Evolutionary conservation across 2,113 vertebrate species (phyloP), one percentile per base, ranked within the genome.

Genomic region (Phylloscopus whistleri): DNA sequence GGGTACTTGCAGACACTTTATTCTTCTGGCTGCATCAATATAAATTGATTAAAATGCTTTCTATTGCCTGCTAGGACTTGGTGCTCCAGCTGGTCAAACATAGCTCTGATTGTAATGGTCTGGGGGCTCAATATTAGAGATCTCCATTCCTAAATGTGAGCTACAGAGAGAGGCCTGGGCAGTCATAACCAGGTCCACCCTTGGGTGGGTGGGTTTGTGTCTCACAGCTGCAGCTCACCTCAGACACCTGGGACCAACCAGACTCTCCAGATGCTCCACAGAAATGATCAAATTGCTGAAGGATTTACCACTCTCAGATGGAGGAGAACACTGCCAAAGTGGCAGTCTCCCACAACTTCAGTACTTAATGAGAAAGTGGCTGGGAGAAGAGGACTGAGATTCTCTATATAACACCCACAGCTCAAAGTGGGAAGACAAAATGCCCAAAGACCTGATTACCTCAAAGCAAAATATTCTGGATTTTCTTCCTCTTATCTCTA

Each of bases 1-100:
- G 72, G 39, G 62, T 58, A 33, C 59, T 77, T 51, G 67, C 13
- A 82, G 75, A 33, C 22, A 37, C 56, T 91, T 87, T 69, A 43
- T 72, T 83, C 43, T 91, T 87, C 78, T 80, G 41, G 55, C 24
- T 86, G 48, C 90, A 80, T 85, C 87, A 63, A 80, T 77, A 81
- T 22, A 90, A 95, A 94, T 60, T 72, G 90, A 96, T 92, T 96
- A 52, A 94, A 96, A 96, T 49, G 59, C 44, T 75, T 94, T 84
- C 82, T 70, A 13, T 73, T 83, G 59, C 84, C 63, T 48, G 59
- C 75, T 41, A 37, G 82, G 85, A 63, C 48, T 72, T 6, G 2
- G 44, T 41, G 46, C 70, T 90, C 49, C 46, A 70, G 70, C 87
- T 69, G 63, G 75, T 91, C 72, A 85, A 83, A 88, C 70, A 77